Evolutionary conservation across 2,888 invertebrate species (phyloP), one percentile per base, ranked within the genome.

Genomic region (Oxytorus armatus): DNA sequence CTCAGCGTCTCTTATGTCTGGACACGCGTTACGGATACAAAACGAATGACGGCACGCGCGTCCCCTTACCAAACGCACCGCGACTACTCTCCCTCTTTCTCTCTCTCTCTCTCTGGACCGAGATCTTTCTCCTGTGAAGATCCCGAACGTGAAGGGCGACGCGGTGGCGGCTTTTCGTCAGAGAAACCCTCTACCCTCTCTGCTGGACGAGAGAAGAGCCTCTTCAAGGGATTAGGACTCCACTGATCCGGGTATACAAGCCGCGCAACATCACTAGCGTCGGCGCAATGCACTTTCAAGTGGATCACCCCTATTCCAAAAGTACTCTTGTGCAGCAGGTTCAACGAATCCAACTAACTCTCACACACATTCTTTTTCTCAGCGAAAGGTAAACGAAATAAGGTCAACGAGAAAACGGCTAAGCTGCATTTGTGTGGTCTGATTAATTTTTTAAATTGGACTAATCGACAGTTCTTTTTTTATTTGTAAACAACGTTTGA

Each of bases 31-130:
- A 61, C 53, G 73, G 68, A 75, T 78, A 82, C 81, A 65, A 83
- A 75, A 82, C 65, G 47, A 63, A 74, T 73, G 82, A 86, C 82
- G 87, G 87, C 88, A 88, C 90, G 87, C 89, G 90, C 89, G 86
- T 91, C 91, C 85, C 85, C 87, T 91, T 91, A 90, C 91, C 89
- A 91, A 91, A 91, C 14, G 90, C 84, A 83, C 84, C 81, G 86
- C 89, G 88, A 88, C 86, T 83, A 33, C 44, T 25, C 44, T 63
- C 44, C 14, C 49, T 23, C 49, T 33, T 21, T 47, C 14, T 49
- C 85, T 85, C 83, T 83, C 55, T 42, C 53, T 14, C 21, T 61
- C n/a, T 11, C 8, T 25, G 10, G 7, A n/a, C n/a, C 39, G 53
- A 53, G 75, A 66, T 72, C 55, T 73, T 57, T 65, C 51, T 25